Conservation (phyloP, 2,888 invertebrate species). For the Fissipunctia ypsillon region DNA sequence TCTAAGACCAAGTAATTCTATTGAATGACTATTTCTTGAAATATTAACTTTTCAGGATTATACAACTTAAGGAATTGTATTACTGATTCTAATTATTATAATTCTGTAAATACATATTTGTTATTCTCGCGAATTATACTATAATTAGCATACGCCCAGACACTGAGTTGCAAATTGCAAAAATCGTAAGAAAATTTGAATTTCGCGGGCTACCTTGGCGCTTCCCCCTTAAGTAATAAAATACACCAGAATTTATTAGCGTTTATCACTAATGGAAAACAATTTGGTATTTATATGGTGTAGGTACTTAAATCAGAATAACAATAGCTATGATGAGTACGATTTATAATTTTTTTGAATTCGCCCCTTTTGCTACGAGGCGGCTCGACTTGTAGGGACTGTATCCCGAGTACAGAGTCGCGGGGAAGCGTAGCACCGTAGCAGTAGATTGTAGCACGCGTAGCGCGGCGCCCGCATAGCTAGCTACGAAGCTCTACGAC, state of each 20-base stretch:
- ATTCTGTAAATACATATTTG: no score
- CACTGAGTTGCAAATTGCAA: no score
- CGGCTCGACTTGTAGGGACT: neutral
- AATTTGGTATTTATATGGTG: neutral
- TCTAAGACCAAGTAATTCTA: no score
- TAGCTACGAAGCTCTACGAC: slow-evolving; percentile 37
- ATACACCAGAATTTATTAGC: neutral
- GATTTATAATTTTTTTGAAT: neutral
- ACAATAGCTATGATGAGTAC: neutral
- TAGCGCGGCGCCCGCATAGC: slow-evolving; percentile 62
- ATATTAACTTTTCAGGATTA: no score
- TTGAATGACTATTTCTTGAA: no score
- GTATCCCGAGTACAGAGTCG: slow-evolving; percentile 19
- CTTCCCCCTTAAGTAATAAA: no score
- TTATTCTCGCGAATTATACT: no score
- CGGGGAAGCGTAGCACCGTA: slow-evolving; percentile 46
- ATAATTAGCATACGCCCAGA: no score
- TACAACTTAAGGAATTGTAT: no score
- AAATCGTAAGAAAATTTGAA: no score
- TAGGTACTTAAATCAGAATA: neutral
- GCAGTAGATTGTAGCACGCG: slow-evolving; percentile 63
- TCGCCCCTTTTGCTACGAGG: slow-evolving; percentile 25
- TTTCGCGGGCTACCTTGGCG: no score
- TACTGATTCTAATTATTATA: no score
- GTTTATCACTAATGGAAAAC: neutral